Evolutionary conservation across 1,140 invertebrate species (phyloP), one percentile per base, ranked within the genome.

Genomic region (Daktulosphaira vitifoliae): DNA sequence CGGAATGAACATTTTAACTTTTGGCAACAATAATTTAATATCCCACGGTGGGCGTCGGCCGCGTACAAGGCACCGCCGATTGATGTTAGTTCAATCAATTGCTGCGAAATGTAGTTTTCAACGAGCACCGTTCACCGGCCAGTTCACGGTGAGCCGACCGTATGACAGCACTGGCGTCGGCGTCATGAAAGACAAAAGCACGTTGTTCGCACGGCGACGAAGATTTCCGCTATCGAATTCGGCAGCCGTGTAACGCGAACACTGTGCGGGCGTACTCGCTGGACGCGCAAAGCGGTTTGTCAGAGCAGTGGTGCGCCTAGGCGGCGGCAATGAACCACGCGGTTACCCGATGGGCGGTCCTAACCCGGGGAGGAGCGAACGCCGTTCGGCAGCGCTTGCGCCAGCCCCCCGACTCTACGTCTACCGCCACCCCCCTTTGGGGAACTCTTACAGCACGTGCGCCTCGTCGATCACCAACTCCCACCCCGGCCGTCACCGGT

Each of bases 1-100:
- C 74, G 85, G 85, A 81, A 87, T 86, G 77, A 86, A 87, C 85
- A 87, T 87, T 13, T 64, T 38, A 11, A 9, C 11, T 4, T 42
- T 7, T 15, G 11, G 4, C 11, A 6, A n/a, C 13, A 7, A n/a
- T 5, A 4, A 3, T 9, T 37, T 37, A 37, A 37, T 37, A 13
- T 37, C 33, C 13, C 25, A 48, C 42, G 1, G 59, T 48, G 20
- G 49, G 37, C 8, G 22, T 22, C 15, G 65, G 51, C 6, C 51
- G 49, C 23, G 33, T 53, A 53, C 13, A 37, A 7, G 26, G 18
- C 33, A 23, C 52, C 33, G 37, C n/a, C 22, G 52, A n/a, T 20
- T n/a, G n/a, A n/a, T n/a, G n/a, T n/a, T n/a, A n/a, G 51, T 37
- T 37, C 6, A 5, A 7, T 13, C 49, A 13, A 37, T 18, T 16